Conservation (phyloP, 2,797 vertebrate genomes). For the Ispidina lecontei region DNA sequence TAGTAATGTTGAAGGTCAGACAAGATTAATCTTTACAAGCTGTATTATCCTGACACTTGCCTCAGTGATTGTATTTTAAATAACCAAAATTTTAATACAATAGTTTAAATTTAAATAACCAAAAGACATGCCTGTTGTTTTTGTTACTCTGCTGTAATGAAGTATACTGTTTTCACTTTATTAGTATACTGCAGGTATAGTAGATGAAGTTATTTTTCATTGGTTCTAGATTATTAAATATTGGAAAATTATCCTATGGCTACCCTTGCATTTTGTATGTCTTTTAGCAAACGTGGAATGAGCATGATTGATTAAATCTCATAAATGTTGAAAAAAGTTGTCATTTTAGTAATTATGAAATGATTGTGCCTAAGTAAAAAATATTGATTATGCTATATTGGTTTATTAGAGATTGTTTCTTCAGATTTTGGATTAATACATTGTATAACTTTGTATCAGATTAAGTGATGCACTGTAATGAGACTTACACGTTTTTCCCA, state of each 20-base stretch:
- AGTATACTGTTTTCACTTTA: not conserved
- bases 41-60: not conserved
- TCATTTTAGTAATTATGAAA: not conserved
- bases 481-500: not conserved
- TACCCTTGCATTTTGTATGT: not conserved
- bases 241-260: not conserved
- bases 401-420: not conserved
- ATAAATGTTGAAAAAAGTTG: not conserved
- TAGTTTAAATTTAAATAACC: not conserved
- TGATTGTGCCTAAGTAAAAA: not conserved
- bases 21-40: not conserved
- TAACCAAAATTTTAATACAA: not conserved
- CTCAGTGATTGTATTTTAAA: not conserved
- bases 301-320: not conserved
- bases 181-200: not conserved
- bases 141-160: not conserved
- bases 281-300: not conserved
- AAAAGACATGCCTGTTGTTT: not conserved
- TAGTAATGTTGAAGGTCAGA: not conserved
- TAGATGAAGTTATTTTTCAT: not conserved
- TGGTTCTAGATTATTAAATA: not conserved
- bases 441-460: not conserved
- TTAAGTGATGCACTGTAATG: not conserved
- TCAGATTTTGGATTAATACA: not conserved
- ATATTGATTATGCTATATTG: not conserved